Conservation (phyloP, 2,888 invertebrate species). For the Dicyrtomina minuta region DNA sequence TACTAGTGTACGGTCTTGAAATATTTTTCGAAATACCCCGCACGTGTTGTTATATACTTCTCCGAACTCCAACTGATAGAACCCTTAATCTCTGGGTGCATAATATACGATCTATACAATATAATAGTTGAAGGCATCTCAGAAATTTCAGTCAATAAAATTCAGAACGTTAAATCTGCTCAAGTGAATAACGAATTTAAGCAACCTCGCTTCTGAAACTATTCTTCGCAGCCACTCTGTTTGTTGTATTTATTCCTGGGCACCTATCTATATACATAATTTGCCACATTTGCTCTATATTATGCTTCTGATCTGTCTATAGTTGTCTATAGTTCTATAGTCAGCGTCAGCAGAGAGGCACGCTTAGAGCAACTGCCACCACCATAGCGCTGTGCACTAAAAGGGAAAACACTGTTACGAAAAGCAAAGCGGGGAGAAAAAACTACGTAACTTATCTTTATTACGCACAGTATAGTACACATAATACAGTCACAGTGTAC, state of each 20-base stretch:
- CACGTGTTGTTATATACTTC: neutral
- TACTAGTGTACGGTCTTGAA: conserved; percentile 17
- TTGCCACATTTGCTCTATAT: too few species aligned
- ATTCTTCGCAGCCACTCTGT: conserved; percentile 16
- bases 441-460: too few species aligned
- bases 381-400: too few species aligned
- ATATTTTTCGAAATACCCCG: conserved; percentile 34
- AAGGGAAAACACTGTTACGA: too few species aligned
- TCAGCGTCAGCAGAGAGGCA: too few species aligned
- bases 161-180: conserved; percentile 24
- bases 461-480: too few species aligned
- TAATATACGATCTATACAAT: neutral
- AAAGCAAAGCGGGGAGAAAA: too few species aligned
- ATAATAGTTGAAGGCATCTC: conserved; percentile 40
- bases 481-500: too few species aligned
- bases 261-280: too few species aligned
- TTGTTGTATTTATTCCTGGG: neutral
- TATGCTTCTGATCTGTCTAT: too few species aligned
- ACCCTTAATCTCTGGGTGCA: neutral
- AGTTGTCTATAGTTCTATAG: neutral
- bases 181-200: conserved; percentile 28
- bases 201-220: conserved; percentile 21
- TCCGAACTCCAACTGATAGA: too few species aligned
- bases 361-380: too few species aligned
- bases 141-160: conserved; percentile 42